These are phyloP conservation scores for Uloborus plumipes DNA, from an alignment of 2,888 invertebrate genomes.

Conservation along the genomic window DNA sequence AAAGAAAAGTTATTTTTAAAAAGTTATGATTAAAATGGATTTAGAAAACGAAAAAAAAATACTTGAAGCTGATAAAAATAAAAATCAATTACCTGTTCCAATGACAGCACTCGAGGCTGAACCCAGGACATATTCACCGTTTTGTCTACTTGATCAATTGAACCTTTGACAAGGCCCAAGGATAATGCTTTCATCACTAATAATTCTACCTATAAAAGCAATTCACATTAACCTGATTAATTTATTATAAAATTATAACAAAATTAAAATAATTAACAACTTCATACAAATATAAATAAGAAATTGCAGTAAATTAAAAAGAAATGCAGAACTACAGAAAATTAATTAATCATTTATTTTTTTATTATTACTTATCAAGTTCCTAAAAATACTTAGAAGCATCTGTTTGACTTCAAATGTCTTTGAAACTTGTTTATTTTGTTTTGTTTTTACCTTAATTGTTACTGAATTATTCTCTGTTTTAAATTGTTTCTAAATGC, in stretches of 20 bases:
- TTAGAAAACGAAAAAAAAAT: too few relatives aligned
- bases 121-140: conserved; percentile 88
- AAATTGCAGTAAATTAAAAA: neutral
- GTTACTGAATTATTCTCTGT: too few relatives aligned
- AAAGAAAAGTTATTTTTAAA: too few relatives aligned
- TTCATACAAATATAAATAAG: neutral
- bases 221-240: neutral
- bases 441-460: too few relatives aligned
- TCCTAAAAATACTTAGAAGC: too few relatives aligned
- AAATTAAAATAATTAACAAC: neutral
- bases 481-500: too few relatives aligned
- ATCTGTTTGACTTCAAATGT: too few relatives aligned
- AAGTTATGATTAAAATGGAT: neutral
- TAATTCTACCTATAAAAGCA: conserved; percentile 85
- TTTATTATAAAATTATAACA: neutral
- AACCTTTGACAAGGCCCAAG: conserved; percentile 91
- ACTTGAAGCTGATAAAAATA: neutral
- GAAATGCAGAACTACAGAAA: neutral
- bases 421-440: too few relatives aligned
- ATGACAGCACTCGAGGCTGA: conserved; percentile 84
- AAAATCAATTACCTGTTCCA: conserved; percentile 74
- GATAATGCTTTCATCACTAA: conserved; percentile 98
- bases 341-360: too few relatives aligned
- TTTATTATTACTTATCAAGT: too few relatives aligned
- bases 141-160: conserved; percentile 89